Percentiles rank a stretch among this genome's conserved stretches.
Conservation (phyloP, 2,113 vertebrate species). For the Synchiropus splendidus region DNA sequence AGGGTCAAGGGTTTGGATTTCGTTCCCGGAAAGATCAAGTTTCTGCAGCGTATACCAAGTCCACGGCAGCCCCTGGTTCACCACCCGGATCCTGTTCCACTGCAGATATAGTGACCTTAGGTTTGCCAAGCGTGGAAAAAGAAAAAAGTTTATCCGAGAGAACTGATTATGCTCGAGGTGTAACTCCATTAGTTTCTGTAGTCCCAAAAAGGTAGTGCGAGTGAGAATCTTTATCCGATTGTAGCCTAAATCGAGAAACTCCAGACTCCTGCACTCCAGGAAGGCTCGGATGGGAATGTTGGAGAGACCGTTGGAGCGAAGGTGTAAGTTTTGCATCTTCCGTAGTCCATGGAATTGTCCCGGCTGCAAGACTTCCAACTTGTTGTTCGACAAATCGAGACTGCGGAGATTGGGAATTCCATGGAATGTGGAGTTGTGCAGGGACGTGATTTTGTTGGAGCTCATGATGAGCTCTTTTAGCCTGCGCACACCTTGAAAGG, state of each 20-base stretch:
- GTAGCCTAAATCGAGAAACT: conserved; percentile 95
- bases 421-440: conserved; percentile 94
- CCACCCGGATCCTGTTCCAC: conserved; percentile 92
- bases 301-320: conserved; percentile 88
- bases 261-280: conserved; percentile 91
- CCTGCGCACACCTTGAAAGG: conserved; percentile 89
- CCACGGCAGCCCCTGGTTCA: conserved; percentile 93
- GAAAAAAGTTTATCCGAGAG: conserved; percentile 95
- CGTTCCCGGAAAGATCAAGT: conserved; percentile 94
- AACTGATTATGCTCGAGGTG: conserved; percentile 98
- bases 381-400: conserved; percentile 96
- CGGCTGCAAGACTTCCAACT: conserved; percentile 82
- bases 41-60: conserved; percentile 97
- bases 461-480: conserved; percentile 96
- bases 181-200: conserved; percentile 89
- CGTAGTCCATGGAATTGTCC: conserved; percentile 93
- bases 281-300: conserved; percentile 88
- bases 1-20: conserved; percentile 86
- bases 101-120: conserved; percentile 90
- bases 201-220: conserved; percentile 88
- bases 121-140: conserved; percentile 93
- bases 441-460: conserved; percentile 88
- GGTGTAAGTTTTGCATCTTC: conserved; percentile 89
- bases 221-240: conserved; percentile 91
- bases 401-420: conserved; percentile 93